phyloP scores from a whole-genome alignment of 2,113 vertebrate species.

The Scopus umbretta region DNA sequence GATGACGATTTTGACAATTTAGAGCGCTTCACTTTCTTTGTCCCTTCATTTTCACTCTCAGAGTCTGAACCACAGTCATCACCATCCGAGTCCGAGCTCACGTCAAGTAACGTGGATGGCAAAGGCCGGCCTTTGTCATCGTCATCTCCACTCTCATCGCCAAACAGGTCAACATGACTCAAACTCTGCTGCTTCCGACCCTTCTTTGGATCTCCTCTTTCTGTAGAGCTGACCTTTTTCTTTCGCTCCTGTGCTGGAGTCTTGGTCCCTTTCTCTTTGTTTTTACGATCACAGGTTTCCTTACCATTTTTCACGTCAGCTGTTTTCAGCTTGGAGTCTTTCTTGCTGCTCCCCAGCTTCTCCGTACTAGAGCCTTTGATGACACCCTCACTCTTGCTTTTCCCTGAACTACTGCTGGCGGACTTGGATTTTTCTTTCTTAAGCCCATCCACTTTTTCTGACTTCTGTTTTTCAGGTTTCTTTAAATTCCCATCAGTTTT shows the following conservation, averaged over 20 bases:
- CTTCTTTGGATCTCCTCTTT: neutral
- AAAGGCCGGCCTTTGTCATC: neutral
- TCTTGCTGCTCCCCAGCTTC: conserved; percentile 48
- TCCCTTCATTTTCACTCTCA: conserved; percentile 25
- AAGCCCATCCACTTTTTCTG: conserved; percentile 55
- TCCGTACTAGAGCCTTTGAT: neutral
- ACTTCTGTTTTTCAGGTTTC: conserved; percentile 66
- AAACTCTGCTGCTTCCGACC: conserved; percentile 71
- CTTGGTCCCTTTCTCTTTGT: conserved; percentile 56
- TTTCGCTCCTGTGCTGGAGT: neutral
- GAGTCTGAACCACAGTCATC: neutral
- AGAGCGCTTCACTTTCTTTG: conserved; percentile 16
- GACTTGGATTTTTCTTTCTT: conserved; percentile 60
- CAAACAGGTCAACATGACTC: conserved; percentile 91
- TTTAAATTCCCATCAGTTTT: conserved; percentile 61
- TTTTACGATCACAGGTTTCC: conserved; percentile 35
- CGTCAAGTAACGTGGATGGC: conserved; percentile 47
- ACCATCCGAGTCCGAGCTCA: conserved; percentile 36
- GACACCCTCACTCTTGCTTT: conserved; percentile 39
- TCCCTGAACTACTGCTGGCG: conserved; percentile 50
- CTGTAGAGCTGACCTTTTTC: conserved; percentile 37
- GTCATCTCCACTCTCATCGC: conserved; percentile 91
- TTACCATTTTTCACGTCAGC: conserved; percentile 72
- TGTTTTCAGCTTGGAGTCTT: conserved; percentile 35
- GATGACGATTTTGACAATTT: conserved; percentile 29